phyloP scores from a whole-genome alignment of 2,113 vertebrate species.

The Strix uralensis region DNA sequence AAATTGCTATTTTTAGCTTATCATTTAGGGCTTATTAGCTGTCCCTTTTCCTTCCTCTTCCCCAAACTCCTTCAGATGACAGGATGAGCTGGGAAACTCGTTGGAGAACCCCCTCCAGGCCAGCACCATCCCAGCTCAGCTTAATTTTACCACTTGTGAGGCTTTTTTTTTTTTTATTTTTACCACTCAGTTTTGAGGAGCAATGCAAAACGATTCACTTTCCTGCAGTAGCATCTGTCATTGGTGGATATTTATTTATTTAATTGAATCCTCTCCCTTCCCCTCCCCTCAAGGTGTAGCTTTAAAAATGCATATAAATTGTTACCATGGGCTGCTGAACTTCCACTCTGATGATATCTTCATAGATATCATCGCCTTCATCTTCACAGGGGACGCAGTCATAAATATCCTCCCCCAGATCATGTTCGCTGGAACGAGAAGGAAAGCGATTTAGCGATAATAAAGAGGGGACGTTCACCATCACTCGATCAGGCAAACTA shows the following conservation, averaged over 20 bases:
- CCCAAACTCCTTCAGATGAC: background rate
- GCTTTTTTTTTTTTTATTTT: background rate
- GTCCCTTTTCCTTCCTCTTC: background rate
- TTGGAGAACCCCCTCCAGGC: accelerated
- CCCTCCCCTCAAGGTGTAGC: background rate
- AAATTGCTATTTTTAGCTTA: background rate
- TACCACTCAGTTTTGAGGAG: background rate
- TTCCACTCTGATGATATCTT: slow-evolving; percentile 99
- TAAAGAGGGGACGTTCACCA: accelerated
- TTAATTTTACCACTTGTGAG: background rate
- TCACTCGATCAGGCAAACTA: background rate
- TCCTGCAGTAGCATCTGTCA: background rate
- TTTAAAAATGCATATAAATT: background rate
- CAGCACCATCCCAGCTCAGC: background rate
- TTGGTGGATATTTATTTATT: background rate
- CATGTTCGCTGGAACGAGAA: slow-evolving; percentile 84
- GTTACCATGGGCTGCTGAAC: slow-evolving; percentile 97
- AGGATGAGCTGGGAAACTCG: background rate
- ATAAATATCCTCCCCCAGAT: slow-evolving; percentile 96
- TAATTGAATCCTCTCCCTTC: background rate
- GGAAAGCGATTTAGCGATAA: background rate
- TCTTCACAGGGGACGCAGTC: slow-evolving; percentile 97
- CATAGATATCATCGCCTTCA: slow-evolving; percentile 95
- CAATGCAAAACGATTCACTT: accelerated
- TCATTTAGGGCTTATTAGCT: background rate